Evolutionary conservation across 2,113 vertebrate genomes (phyloP), one percentile per base, ranked within the genome.

Genomic region (Pachycephala philippinensis): DNA sequence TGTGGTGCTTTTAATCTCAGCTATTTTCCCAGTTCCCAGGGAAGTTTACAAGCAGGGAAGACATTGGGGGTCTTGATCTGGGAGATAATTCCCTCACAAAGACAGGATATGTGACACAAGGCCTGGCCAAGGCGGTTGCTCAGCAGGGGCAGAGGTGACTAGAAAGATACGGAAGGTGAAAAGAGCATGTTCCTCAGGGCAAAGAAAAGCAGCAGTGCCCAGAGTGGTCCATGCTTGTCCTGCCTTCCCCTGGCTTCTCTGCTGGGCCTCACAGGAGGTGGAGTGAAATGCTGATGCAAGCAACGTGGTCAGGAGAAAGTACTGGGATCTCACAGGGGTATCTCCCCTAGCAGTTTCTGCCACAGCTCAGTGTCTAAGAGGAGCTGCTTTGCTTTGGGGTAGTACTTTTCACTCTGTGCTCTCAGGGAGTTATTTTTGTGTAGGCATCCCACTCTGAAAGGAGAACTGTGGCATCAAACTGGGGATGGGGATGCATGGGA

Each of bases 321-420:
- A 45, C 23, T 0, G 0, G 40, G 10, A 44, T 40, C 26, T 60
- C 0, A 0, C 11, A 33, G 20, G 22, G 20, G 1, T 50, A 23
- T 44, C 49, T 92, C 60, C 9, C 1, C n/a, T 52, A 11, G 40
- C 18, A 30, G 12, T 27, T 0, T 1, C 40, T 95, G 84, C 42
- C 50, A 16, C 40, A 77, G 49, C 74, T 89, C 30, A 7, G 35
- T 40, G 37, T 81, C 63, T 75, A 42, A 40, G 59, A 77, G 68
- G 47, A 72, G 8, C 33, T 39, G 26, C 2, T 0, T 61, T 87
- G 39, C 77, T 86, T 87, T 60, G 47, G 50, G 60, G 37, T 24
- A 63, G 52, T n/a, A 11, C n/a, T 91, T 89, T 60, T 47, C 63
- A 54, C 47, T 56, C 20, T n/a, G 20, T 76, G 18, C 69, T 91